Conservation (phyloP, 2,113 vertebrate species). For the Ancistrus triradiatus region DNA sequence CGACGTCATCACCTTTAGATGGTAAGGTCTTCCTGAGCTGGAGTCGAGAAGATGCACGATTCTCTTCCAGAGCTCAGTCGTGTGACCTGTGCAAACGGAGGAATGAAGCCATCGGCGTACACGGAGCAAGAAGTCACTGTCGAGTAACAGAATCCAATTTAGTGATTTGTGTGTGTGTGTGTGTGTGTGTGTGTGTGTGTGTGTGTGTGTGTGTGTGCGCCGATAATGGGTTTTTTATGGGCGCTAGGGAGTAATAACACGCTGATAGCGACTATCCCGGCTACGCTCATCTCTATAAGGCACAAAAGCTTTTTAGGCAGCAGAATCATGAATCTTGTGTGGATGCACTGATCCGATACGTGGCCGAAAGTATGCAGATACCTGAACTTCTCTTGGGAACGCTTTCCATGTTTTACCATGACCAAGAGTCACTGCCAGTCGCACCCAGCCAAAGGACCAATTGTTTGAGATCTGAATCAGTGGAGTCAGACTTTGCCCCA, state of each 20-base stretch:
- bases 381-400: too few species aligned
- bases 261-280: slow-evolving; percentile 5
- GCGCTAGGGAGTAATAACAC: slow-evolving; percentile 6
- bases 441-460: too few species aligned
- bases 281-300: slow-evolving; percentile 1
- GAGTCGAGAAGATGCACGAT: too few species aligned
- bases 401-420: too few species aligned
- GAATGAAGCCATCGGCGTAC: slow-evolving; percentile 13
- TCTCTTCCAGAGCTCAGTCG: not conserved
- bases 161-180: not conserved
- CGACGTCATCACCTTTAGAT: not conserved
- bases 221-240: slow-evolving; percentile 20
- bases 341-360: too few species aligned
- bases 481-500: too few species aligned
- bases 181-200: not conserved
- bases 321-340: too few species aligned
- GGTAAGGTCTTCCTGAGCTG: too few species aligned
- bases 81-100: not conserved
- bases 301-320: not conserved
- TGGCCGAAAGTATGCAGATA: not conserved
- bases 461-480: too few species aligned
- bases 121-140: not conserved
- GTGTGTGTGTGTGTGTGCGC: slow-evolving; percentile 20
- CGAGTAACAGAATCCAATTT: slow-evolving; percentile 6
- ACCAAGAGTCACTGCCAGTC: too few species aligned